Evolutionary conservation across 1,140 invertebrate species (phyloP).

Genomic region (Drepana arcuata): DNA sequence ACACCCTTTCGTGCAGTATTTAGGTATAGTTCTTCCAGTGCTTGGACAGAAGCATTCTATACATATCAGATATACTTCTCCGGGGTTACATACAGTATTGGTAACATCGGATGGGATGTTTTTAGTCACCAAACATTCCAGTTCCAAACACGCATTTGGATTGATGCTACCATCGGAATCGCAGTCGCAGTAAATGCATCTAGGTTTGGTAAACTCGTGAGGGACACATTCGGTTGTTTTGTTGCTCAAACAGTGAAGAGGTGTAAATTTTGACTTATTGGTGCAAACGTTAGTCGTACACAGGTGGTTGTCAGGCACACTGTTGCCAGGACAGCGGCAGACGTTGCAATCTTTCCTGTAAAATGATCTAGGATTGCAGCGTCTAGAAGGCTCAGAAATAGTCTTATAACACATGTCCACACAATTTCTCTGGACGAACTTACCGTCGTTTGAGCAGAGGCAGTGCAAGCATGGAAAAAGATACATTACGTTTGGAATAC

Average conservation of each 20-base stretch:
- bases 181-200: slow-evolving; percentile 52
- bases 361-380: slow-evolving; percentile 36
- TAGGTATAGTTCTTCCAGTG: slow-evolving; percentile 22
- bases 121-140: slow-evolving; percentile 29
- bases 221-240: slow-evolving; percentile 23
- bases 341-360: slow-evolving; percentile 42
- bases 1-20: slow-evolving; percentile 42
- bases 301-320: slow-evolving; percentile 22
- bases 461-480: slow-evolving; percentile 46
- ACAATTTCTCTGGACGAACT: slow-evolving; percentile 38
- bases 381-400: slow-evolving; percentile 3
- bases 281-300: slow-evolving; percentile 30
- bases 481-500: slow-evolving; percentile 53
- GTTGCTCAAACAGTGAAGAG: slow-evolving; percentile 17
- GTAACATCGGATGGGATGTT: slow-evolving; percentile 16
- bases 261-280: slow-evolving; percentile 7
- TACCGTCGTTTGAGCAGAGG: slow-evolving; percentile 42
- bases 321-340: slow-evolving; percentile 37
- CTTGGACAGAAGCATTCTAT: slow-evolving; percentile 46
- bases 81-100: slow-evolving; percentile 27
- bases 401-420: slow-evolving; percentile 33
- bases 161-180: slow-evolving; percentile 27
- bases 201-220: slow-evolving; percentile 33
- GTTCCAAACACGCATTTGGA: slow-evolving; percentile 36
- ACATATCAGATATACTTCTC: slow-evolving; percentile 45